A percentile compares a stretch with the other conserved stretches of the same genome.
Conservation (phyloP, 2,113 vertebrate species). For the Fulica atra region DNA sequence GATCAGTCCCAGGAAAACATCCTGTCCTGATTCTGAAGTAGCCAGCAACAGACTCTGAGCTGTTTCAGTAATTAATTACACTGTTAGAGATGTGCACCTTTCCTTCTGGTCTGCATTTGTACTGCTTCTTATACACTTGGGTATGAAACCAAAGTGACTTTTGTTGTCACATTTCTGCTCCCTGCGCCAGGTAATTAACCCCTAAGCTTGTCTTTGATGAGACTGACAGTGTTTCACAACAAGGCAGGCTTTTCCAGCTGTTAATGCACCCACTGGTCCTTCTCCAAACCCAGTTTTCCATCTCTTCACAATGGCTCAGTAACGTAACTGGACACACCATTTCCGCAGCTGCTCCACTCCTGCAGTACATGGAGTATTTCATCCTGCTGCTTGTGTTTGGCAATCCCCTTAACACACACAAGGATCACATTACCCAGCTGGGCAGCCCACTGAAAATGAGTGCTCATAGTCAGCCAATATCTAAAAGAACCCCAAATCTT, state of each 20-base stretch:
- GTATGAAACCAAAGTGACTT: background rate
- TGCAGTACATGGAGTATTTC: background rate
- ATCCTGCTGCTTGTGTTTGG: background rate
- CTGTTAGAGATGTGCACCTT: background rate
- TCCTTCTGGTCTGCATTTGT: background rate
- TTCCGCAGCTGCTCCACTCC: background rate
- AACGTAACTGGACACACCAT: background rate
- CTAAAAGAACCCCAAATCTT: background rate
- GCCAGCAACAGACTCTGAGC: background rate
- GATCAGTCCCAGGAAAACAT: background rate
- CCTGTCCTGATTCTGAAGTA: slow-evolving; percentile 18
- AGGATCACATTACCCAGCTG: background rate
- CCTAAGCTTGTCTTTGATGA: background rate
- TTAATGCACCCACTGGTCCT: background rate
- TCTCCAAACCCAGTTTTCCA: background rate
- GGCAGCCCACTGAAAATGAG: background rate
- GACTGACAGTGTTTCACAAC: background rate
- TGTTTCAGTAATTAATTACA: background rate
- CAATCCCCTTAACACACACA: background rate
- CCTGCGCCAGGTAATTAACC: background rate
- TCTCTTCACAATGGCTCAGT: background rate
- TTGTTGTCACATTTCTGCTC: background rate
- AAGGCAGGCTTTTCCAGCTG: background rate
- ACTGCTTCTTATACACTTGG: background rate
- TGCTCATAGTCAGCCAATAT: background rate